Evolutionary conservation across 2,888 invertebrate species (phyloP).

Genomic region (Noctua pronuba): DNA sequence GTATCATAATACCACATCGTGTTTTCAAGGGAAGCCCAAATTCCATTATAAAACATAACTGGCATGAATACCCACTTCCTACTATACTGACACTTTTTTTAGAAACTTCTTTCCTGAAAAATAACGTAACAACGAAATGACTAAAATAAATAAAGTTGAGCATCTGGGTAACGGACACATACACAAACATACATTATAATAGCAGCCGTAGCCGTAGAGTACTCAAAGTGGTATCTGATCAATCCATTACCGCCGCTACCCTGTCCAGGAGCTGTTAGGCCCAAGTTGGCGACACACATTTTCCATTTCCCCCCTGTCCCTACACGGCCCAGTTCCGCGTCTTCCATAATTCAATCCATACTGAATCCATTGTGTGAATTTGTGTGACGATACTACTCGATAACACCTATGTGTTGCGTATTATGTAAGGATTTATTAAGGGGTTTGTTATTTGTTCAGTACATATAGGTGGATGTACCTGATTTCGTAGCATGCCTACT

Average conservation of each 20-base stretch:
- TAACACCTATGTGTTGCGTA: slow-evolving; percentile 44
- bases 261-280: slow-evolving; percentile 86
- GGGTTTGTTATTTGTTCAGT: slow-evolving; percentile 12
- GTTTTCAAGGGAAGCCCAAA: background rate
- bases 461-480: background rate
- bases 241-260: slow-evolving; percentile 87
- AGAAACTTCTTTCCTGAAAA: background rate
- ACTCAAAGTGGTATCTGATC: slow-evolving; percentile 86
- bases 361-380: slow-evolving; percentile 82
- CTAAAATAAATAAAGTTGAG: background rate
- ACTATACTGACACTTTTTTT: background rate
- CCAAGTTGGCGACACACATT: slow-evolving; percentile 89
- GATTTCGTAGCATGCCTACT: too few species aligned
- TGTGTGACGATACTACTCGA: slow-evolving; percentile 69
- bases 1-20: too few species aligned
- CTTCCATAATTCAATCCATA: slow-evolving; percentile 89
- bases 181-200: slow-evolving; percentile 6
- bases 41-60: background rate
- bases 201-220: slow-evolving; percentile 61
- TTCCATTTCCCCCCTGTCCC: slow-evolving; percentile 88
- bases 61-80: background rate
- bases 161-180: background rate
- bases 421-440: slow-evolving; percentile 33
- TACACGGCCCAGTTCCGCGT: slow-evolving; percentile 83
- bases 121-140: background rate